Evolutionary conservation across 2,113 vertebrate species (phyloP).

Genomic region (Ranitomeya variabilis): DNA sequence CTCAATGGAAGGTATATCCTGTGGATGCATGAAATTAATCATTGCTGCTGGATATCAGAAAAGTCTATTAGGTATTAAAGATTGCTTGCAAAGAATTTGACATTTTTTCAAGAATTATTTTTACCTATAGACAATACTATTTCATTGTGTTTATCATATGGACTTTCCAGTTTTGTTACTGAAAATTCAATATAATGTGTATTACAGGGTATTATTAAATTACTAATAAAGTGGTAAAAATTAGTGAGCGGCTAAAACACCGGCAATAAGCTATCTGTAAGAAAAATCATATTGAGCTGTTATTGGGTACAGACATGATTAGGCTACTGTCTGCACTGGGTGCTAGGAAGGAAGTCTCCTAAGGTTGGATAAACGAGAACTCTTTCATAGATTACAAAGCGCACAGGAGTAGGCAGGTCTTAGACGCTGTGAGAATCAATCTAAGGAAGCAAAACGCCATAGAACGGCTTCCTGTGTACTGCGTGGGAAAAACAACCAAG

Average conservation of each 20-base stretch:
- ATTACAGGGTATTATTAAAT: background rate
- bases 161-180: background rate
- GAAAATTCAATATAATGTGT: background rate
- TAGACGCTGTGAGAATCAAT: slow-evolving; percentile 76
- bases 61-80: slow-evolving; percentile 42
- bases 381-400: slow-evolving; percentile 72
- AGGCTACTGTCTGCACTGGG: slow-evolving; percentile 62
- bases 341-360: slow-evolving; percentile 78
- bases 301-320: slow-evolving; percentile 61
- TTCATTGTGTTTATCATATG: slow-evolving; percentile 12
- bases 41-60: slow-evolving; percentile 39
- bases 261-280: slow-evolving; percentile 61
- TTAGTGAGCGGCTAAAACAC: background rate
- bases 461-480: slow-evolving; percentile 77
- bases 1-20: slow-evolving; percentile 45
- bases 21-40: slow-evolving; percentile 53
- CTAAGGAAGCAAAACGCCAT: slow-evolving; percentile 81
- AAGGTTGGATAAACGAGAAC: slow-evolving; percentile 63
- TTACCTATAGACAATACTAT: background rate
- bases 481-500: slow-evolving; percentile 79
- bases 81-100: slow-evolving; percentile 9
- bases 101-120: background rate
- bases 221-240: background rate
- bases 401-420: slow-evolving; percentile 68
- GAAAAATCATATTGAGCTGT: slow-evolving; percentile 53